phyloP scores from a whole-genome alignment of 23 tunicate species.

The Corella eumyota region DNA sequence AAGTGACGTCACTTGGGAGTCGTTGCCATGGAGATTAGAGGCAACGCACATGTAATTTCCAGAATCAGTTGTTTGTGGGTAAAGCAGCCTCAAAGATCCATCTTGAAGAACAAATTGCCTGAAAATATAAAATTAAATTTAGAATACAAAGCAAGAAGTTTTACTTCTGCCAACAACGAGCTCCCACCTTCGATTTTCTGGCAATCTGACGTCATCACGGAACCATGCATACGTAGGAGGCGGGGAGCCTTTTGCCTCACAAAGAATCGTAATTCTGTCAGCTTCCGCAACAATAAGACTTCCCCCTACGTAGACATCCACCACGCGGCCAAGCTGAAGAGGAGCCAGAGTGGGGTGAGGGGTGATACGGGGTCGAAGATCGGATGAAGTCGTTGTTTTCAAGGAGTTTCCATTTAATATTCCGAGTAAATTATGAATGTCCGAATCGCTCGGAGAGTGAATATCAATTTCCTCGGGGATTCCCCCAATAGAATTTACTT shows the following conservation, averaged over 20 bases:
- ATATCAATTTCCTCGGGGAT: too few relatives aligned
- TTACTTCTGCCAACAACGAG: neutral
- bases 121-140: neutral
- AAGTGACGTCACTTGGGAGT: conserved; percentile 28
- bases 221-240: conserved; percentile 38
- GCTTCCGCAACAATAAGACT: conserved; percentile 45
- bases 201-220: conserved; percentile 30
- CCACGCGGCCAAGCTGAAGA: conserved; percentile 33
- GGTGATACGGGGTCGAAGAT: conserved; percentile 15
- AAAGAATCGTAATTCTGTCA: conserved; percentile 57
- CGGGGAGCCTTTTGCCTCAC: conserved; percentile 71
- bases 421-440: too few relatives aligned
- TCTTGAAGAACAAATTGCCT: conserved; percentile 54
- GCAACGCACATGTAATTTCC: conserved; percentile 76
- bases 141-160: neutral
- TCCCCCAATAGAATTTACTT: too few relatives aligned
- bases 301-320: conserved; percentile 80
- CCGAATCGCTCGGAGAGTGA: too few relatives aligned
- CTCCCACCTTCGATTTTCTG: conserved; percentile 28
- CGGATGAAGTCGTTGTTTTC: conserved; percentile 4
- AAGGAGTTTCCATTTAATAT: too few relatives aligned
- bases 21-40: conserved; percentile 35
- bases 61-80: conserved; percentile 35
- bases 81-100: conserved; percentile 53
- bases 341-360: conserved; percentile 59